Base-by-base conservation (phyloP, 2,113 vertebrate species). In the Numida meleagris region DNA sequence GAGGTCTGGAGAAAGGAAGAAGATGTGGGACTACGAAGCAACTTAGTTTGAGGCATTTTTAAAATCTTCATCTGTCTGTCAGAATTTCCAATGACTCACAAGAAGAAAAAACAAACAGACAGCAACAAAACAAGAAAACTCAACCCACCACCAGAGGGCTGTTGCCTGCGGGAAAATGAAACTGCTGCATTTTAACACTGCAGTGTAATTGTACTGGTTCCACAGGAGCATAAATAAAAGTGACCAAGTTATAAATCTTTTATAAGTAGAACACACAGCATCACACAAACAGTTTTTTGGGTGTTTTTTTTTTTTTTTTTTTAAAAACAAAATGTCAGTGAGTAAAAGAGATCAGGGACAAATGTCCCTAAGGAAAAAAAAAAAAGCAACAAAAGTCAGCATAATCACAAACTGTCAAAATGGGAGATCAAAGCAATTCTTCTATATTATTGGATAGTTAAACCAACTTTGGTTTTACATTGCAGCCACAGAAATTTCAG, bases 111-210 rank as follows among this genome's bases (percentile, higher is more conserved):
- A 17, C 9, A 3, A 50, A 17, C 25, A n/a, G 21, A 55, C 53
- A 6, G 8, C 31, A 13, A 23, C 16, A 4, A 2, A 18, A 43
- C 33, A 20, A 53, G 43, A 24, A 34, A n/a, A 1, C 0, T 2
- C 6, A 55, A n/a, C 50, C 85, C 29, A 88, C 76, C 89, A 94
- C 85, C 88, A 92, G 67, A 93, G 88, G 83, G 62, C 91, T 91
- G 77, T 82, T 88, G 70, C 83, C 86, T 91, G 62, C 90, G 90
- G 84, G 48, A 95, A 94, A 94, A 86, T n/a, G 57, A 81, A 92
- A 90, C 72, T 88, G 91, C 78, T 95, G 89, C 94, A 95, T 91
- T 93, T 96, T 94, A 94, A 90, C 88, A 92, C 72, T 80, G 79
- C 83, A 86, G 78, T 86, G 82, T 89, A 95, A 96, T 90, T 88